These are phyloP conservation scores for Eospalax fontanierii DNA, from an alignment of 2,797 vertebrate species.

Conservation along the genomic window DNA sequence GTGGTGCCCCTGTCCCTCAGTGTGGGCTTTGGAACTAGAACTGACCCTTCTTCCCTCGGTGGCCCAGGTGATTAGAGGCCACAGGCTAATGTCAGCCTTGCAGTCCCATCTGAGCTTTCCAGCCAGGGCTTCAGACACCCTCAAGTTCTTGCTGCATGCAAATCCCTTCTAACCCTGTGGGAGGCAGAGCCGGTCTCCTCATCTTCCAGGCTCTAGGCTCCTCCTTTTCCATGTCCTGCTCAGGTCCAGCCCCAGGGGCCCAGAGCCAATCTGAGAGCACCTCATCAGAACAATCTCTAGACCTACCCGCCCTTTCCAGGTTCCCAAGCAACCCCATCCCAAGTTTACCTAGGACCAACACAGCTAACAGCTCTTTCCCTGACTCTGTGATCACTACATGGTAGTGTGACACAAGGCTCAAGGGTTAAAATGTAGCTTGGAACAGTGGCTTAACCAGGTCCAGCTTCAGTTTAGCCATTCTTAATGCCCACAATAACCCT, in stretches of 20 bases:
- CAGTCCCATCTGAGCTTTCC: background rate
- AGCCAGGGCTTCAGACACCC: background rate
- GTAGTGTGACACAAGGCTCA: rapidly evolving
- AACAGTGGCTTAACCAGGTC: background rate
- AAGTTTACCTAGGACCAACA: background rate
- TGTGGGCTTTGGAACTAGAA: background rate
- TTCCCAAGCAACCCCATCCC: background rate
- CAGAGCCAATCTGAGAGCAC: background rate
- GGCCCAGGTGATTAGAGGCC: background rate
- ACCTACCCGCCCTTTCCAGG: background rate
- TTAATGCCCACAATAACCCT: background rate
- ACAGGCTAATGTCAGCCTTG: background rate
- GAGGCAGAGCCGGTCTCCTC: background rate
- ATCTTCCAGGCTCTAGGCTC: background rate
- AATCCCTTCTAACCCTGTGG: background rate
- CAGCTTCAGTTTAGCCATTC: background rate
- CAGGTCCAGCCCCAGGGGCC: background rate
- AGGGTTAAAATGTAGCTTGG: background rate
- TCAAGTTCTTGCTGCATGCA: background rate
- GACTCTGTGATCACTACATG: background rate
- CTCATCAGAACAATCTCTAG: background rate
- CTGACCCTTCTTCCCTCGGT: background rate
- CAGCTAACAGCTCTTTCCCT: background rate
- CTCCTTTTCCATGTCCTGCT: background rate
- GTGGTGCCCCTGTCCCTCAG: background rate